A percentile compares a stretch with the other conserved stretches of the same genome.
Conservation (phyloP, 2,797 vertebrate genomes). For the Siniperca obscura region DNA sequence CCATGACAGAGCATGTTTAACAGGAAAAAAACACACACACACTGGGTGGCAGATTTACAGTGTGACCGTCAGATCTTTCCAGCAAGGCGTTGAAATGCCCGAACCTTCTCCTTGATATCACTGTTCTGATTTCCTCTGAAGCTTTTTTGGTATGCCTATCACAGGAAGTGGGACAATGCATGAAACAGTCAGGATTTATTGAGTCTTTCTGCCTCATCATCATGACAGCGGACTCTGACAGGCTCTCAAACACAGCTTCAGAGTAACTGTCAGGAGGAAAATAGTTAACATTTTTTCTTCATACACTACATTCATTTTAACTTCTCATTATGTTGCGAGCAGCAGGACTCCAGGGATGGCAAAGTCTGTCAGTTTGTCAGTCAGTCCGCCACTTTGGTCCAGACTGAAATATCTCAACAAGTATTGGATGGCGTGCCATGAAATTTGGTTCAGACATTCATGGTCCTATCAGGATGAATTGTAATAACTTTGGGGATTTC, state of each 20-base stretch:
- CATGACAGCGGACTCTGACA: constrained; percentile 21
- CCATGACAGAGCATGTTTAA: constrained; percentile 35
- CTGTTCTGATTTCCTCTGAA: background rate
- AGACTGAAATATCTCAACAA: background rate
- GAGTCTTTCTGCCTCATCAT: constrained; percentile 42
- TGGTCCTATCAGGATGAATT: background rate
- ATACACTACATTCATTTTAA: background rate
- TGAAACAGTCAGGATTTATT: background rate
- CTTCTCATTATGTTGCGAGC: background rate
- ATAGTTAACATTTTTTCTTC: background rate
- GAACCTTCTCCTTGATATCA: background rate
- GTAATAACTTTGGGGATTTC: background rate
- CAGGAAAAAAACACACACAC: background rate
- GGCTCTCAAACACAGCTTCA: background rate
- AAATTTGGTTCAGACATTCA: background rate
- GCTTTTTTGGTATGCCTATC: background rate
- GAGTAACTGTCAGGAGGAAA: background rate
- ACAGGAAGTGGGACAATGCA: constrained; percentile 27
- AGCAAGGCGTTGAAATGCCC: background rate
- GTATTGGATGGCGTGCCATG: background rate
- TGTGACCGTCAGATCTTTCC: background rate
- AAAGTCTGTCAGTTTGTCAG: background rate
- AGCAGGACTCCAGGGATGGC: no score
- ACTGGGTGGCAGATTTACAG: background rate
- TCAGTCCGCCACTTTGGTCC: background rate